Evolutionary conservation across 2,797 vertebrate genomes (phyloP), one percentile per base, ranked within the genome.

Genomic region (Leuciscus waleckii): DNA sequence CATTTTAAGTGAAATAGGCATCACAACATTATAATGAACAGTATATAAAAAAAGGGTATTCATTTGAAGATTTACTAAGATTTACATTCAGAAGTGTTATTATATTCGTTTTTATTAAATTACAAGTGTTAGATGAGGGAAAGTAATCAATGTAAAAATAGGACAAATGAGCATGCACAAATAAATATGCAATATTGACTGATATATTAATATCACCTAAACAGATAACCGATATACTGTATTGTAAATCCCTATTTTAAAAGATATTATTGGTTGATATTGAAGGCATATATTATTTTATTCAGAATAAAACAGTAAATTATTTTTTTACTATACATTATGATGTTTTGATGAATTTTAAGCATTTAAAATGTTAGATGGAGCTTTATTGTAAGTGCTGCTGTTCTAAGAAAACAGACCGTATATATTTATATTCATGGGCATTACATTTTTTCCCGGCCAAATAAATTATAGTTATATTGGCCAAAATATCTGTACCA

Each of bases 401-500:
- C 26, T 61, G 70, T 46, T 82, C 41, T 61, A 41, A 32, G 17
- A 58, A 51, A 41, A 4, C n/a, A 43, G 3, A 16, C 5, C 1
- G 19, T 46, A 58, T 16, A 32, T 3, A 58, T 58, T 10, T 56
- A 41, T 51, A 41, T 39, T 56, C 2, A 13, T 49, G 5, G 14
- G 4, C n/a, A 58, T 74, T 16, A 17, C 4, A 14, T 58, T 65
- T 29, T 32, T 32, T 32, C 61, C 16, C 4, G 9, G 14, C 35
- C 21, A 58, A 39, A 76, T n/a, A 76, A 39, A n/a, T 77, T 0
- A 14, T 46, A 29, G 32, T 13, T 35, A 21, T 61, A 63, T n/a
- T 82, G 26, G 21, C 81, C 41, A 82, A 63, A 82, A 37, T 35
- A 17, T 63, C 19, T 46, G 58, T 43, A 63, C 70, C 29, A 6